These are phyloP conservation scores for Sebastes reedi DNA, from an alignment of 2,797 vertebrate genomes.

Conservation along the genomic window DNA sequence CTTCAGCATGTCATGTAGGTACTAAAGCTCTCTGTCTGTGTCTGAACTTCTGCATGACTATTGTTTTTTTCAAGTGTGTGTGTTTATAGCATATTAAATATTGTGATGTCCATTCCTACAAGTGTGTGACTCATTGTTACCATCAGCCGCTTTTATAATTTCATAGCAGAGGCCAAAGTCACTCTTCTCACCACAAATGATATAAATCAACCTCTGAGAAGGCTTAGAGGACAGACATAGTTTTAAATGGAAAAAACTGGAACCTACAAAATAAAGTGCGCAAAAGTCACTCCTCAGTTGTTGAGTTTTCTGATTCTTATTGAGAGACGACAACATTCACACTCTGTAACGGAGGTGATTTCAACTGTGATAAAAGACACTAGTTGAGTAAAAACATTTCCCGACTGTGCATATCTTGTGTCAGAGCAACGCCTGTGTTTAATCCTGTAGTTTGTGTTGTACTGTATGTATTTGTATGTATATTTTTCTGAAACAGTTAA, in stretches of 20 bases:
- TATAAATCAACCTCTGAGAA: background rate
- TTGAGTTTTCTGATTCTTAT: background rate
- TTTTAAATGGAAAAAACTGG: background rate
- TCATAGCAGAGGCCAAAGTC: background rate
- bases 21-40: conserved; percentile 37
- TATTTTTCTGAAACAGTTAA: background rate
- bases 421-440: background rate
- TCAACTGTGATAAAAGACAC: background rate
- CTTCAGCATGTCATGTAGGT: conserved; percentile 98
- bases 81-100: background rate
- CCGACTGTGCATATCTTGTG: background rate
- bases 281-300: background rate
- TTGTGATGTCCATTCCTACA: background rate
- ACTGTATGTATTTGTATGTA: background rate
- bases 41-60: background rate
- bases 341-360: background rate
- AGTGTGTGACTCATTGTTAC: background rate
- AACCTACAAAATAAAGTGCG: background rate
- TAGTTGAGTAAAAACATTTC: background rate
- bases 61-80: background rate
- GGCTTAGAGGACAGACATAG: background rate
- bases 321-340: background rate
- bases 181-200: background rate
- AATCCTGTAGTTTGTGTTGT: background rate
- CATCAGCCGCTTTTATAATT: background rate